A percentile compares a stretch with the other conserved stretches of the same genome.
phyloP scores from a whole-genome alignment of 2,113 vertebrate genomes.

The Acrocephalus arundinaceus region DNA sequence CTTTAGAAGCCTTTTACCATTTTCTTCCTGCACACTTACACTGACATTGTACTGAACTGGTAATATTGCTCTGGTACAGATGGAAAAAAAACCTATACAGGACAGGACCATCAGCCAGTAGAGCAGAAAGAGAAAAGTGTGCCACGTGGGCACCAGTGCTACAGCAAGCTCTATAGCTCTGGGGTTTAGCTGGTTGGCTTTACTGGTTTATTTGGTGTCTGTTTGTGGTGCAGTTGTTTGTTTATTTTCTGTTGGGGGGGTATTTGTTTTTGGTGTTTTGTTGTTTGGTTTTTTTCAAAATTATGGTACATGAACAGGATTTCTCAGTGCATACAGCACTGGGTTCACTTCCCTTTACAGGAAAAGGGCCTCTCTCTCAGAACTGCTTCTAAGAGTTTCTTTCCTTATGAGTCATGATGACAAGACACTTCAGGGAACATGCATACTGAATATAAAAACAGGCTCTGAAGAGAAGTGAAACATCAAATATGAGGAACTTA shows the following conservation, averaged over 20 bases:
- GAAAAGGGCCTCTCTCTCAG: not conserved
- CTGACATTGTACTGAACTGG: not conserved
- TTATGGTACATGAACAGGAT: not conserved
- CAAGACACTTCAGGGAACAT: not conserved
- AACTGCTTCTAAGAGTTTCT: slow-evolving; percentile 24
- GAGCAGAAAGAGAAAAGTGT: not conserved
- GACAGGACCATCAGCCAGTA: not conserved
- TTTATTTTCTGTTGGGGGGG: not conserved
- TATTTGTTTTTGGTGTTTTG: not conserved
- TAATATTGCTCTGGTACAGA: not conserved
- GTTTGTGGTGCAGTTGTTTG: too few species aligned
- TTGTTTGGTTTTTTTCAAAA: not conserved
- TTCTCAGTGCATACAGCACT: not conserved
- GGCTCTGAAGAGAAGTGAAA: not conserved
- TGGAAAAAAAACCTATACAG: accelerated
- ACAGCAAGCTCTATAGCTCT: not conserved
- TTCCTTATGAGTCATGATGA: not conserved
- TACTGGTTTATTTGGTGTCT: not conserved
- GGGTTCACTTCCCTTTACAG: not conserved
- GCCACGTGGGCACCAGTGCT: accelerated
- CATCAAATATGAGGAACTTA: not conserved
- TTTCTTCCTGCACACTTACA: not conserved
- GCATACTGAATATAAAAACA: not conserved
- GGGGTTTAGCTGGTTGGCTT: not conserved
- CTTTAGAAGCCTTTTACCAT: not conserved